phyloP scores from a whole-genome alignment of 1,140 invertebrate genomes.

The Calosoma granatense region DNA sequence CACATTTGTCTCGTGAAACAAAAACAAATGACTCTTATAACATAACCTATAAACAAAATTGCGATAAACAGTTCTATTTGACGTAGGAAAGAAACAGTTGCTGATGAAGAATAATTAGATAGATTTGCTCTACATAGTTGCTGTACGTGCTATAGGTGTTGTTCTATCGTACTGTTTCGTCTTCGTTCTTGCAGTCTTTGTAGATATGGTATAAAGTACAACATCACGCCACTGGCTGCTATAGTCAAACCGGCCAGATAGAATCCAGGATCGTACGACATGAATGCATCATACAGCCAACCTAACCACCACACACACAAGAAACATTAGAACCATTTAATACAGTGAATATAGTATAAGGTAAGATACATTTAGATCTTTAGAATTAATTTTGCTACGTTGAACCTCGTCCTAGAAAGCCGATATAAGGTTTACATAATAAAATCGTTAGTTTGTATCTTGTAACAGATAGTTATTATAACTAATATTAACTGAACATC shows the following conservation, averaged over 20 bases:
- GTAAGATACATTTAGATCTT: background rate
- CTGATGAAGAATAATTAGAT: too few species aligned
- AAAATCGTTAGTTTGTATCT: background rate
- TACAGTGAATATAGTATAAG: background rate
- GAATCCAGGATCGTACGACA: conserved; percentile 79
- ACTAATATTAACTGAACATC: background rate
- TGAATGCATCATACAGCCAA: conserved; percentile 60
- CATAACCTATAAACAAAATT: too few species aligned
- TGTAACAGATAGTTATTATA: background rate
- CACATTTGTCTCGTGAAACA: too few species aligned
- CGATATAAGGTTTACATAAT: background rate
- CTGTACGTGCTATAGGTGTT: background rate
- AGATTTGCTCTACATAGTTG: background rate
- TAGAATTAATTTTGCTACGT: too few species aligned
- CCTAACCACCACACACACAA: conserved; percentile 42
- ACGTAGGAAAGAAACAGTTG: background rate
- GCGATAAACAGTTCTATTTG: background rate
- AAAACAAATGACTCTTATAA: too few species aligned
- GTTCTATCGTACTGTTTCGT: conserved; percentile 13
- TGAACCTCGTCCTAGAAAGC: background rate
- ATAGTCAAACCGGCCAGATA: conserved; percentile 73
- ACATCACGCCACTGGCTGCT: conserved; percentile 74
- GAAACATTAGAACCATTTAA: background rate
- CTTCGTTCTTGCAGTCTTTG: conserved; percentile 40
- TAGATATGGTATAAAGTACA: conserved; percentile 77